Conservation (phyloP, 2,113 vertebrate genomes). For the Genyomyrus donnyi region DNA sequence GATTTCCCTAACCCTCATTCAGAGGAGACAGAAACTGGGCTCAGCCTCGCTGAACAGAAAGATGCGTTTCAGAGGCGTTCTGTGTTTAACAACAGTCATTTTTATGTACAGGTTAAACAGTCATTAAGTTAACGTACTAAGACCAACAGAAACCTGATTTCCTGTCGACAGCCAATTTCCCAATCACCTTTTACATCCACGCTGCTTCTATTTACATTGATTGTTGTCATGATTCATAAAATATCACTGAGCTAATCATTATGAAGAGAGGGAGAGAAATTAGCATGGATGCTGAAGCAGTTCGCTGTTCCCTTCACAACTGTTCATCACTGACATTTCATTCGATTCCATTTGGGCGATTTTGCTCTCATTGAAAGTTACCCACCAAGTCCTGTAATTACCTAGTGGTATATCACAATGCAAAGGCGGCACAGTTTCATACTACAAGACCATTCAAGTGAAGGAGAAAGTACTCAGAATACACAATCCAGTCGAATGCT, state of each 20-base stretch:
- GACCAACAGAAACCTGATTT: slow-evolving; percentile 35
- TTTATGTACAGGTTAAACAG: slow-evolving; percentile 49
- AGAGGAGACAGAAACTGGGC: neutral
- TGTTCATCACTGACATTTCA: slow-evolving; percentile 68
- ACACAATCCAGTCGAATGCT: neutral
- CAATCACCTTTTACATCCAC: neutral
- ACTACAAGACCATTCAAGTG: slow-evolving; percentile 15
- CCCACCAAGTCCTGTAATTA: slow-evolving; percentile 35
- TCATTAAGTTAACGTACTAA: slow-evolving; percentile 50
- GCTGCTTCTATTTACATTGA: slow-evolving; percentile 3
- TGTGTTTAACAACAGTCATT: slow-evolving; percentile 56
- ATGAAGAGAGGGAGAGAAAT: slow-evolving; percentile 33
- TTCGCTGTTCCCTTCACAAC: slow-evolving; percentile 15
- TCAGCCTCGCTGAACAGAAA: neutral
- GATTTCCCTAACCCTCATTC: neutral
- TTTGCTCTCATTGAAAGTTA: slow-evolving; percentile 50
- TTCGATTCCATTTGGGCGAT: slow-evolving; percentile 35
- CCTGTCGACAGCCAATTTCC: neutral
- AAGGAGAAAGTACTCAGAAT: neutral
- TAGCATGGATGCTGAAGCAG: slow-evolving; percentile 63
- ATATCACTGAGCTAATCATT: slow-evolving; percentile 21
- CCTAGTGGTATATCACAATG: slow-evolving; percentile 49
- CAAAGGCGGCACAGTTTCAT: slow-evolving; percentile 53
- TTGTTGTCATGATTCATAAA: neutral
- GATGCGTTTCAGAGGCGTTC: slow-evolving; percentile 47